Conservation (phyloP, 2,888 invertebrate species). For the Iphiclides podalirius region DNA sequence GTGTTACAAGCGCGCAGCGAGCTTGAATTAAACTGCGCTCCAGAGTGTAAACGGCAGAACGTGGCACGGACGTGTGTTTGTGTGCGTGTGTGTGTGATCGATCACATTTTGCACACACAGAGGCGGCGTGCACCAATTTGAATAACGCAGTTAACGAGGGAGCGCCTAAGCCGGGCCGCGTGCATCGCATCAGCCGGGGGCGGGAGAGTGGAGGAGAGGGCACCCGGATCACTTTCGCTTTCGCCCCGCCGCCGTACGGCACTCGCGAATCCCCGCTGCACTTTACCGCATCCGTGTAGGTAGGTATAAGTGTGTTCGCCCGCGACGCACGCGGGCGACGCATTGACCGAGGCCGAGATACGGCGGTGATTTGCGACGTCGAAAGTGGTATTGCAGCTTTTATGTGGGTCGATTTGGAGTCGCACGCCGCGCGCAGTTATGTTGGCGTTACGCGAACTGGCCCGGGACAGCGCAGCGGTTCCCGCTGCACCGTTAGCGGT, state of each 20-base stretch:
- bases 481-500: conserved; percentile 15
- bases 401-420: conserved; percentile 73
- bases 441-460: conserved; percentile 65
- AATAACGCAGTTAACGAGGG: conserved; percentile 72
- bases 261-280: conserved; percentile 68
- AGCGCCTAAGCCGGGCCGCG: conserved; percentile 55
- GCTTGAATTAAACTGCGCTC: conserved; percentile 35
- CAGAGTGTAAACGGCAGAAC: conserved; percentile 37
- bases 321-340: conserved; percentile 71
- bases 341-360: conserved; percentile 78
- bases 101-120: conserved; percentile 44
- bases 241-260: conserved; percentile 74
- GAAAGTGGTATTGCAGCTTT: conserved; percentile 79
- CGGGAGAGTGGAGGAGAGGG: conserved; percentile 64
- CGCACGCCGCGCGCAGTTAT: conserved; percentile 41
- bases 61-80: conserved; percentile 17
- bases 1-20: conserved; percentile 24
- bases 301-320: conserved; percentile 39
- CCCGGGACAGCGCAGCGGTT: too few relatives aligned
- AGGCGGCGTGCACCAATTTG: conserved; percentile 54
- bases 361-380: conserved; percentile 74
- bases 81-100: conserved; percentile 46
- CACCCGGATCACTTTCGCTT: conserved; percentile 76
- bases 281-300: conserved; percentile 76
- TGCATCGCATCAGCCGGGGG: conserved; percentile 54